Percentiles rank a stretch among this genome's conserved stretches.
These are phyloP conservation scores for Thelaira solivaga DNA, from an alignment of 2,888 invertebrate genomes.

Conservation along the genomic window DNA sequence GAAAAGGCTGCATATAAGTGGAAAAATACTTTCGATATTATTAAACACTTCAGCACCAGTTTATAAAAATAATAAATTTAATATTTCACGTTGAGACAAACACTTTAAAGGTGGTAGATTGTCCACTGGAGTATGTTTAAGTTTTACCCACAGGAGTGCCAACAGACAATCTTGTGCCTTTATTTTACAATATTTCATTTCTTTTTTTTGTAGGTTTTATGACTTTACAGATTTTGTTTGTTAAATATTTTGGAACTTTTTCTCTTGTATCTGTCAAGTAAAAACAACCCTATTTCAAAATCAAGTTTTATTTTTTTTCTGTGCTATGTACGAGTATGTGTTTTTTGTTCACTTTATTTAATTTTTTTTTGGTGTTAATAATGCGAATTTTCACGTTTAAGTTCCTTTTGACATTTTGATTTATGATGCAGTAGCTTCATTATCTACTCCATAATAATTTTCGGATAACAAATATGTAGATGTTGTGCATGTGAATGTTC, in stretches of 20 bases:
- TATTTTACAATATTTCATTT: slow-evolving; percentile 6
- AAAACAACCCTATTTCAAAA: slow-evolving; percentile 53
- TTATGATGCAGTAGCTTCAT: slow-evolving; percentile 65
- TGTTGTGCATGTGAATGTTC: not conserved
- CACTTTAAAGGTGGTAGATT: slow-evolving; percentile 55
- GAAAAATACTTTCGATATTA: slow-evolving; percentile 13
- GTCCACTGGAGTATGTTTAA: slow-evolving; percentile 52
- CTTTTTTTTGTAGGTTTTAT: not conserved
- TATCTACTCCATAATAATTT: slow-evolving; percentile 63
- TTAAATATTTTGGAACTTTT: slow-evolving; percentile 8
- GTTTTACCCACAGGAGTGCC: slow-evolving; percentile 34
- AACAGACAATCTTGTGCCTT: no score
- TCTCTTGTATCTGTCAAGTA: slow-evolving; percentile 3
- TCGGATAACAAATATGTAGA: slow-evolving; percentile 39
- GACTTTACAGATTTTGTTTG: slow-evolving; percentile 7
- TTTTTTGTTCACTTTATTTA: slow-evolving; percentile 54
- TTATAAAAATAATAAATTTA: slow-evolving; percentile 32
- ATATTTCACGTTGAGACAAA: slow-evolving; percentile 7
- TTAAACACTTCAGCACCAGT: slow-evolving; percentile 49
- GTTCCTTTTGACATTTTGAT: slow-evolving; percentile 65
- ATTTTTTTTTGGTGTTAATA: slow-evolving; percentile 63
- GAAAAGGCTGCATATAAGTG: not conserved
- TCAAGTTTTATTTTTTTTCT: slow-evolving; percentile 31
- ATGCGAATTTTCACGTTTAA: slow-evolving; percentile 65
- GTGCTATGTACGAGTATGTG: not conserved